Conservation (phyloP, 2,888 invertebrate genomes). For the Pammene aurita region DNA sequence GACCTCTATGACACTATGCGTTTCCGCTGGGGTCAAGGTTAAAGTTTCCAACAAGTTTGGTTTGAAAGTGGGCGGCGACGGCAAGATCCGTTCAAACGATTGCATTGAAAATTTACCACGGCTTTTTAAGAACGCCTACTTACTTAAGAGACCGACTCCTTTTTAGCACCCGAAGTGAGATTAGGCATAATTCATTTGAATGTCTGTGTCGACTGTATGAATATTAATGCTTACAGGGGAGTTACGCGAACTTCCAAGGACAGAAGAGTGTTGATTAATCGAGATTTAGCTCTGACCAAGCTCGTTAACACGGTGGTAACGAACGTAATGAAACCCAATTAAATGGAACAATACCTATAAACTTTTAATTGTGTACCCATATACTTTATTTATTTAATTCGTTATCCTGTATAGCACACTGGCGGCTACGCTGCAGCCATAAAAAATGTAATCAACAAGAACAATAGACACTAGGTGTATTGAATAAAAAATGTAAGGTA, state of each 20-base stretch:
- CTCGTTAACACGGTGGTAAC: conserved; percentile 42
- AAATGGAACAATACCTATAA: conserved; percentile 45
- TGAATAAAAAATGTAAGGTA: conserved; percentile 7
- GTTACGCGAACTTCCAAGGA: conserved; percentile 64
- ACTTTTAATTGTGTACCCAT: conserved; percentile 17
- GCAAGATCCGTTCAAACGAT: conserved; percentile 44
- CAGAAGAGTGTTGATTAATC: conserved; percentile 65
- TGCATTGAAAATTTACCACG: conserved; percentile 46
- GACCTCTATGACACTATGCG: conserved; percentile 31
- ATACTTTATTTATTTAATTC: conserved; percentile 13
- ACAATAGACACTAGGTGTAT: conserved; percentile 3
- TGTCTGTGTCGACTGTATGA: conserved; percentile 41
- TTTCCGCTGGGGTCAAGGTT: conserved; percentile 35
- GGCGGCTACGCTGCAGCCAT: not conserved
- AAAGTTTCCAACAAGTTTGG: conserved; percentile 37
- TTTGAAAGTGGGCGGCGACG: conserved; percentile 43
- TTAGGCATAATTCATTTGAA: conserved; percentile 53
- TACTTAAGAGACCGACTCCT: conserved; percentile 35
- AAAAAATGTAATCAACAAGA: conserved; percentile 11
- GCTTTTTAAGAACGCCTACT: conserved; percentile 40
- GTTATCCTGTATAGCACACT: conserved; percentile 7
- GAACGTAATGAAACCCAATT: conserved; percentile 52
- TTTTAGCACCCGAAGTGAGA: conserved; percentile 42
- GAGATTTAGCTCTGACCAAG: conserved; percentile 54
- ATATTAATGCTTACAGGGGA: conserved; percentile 52